Conservation (phyloP, 2,797 vertebrate species). For the Halcyon smyrnensis region DNA sequence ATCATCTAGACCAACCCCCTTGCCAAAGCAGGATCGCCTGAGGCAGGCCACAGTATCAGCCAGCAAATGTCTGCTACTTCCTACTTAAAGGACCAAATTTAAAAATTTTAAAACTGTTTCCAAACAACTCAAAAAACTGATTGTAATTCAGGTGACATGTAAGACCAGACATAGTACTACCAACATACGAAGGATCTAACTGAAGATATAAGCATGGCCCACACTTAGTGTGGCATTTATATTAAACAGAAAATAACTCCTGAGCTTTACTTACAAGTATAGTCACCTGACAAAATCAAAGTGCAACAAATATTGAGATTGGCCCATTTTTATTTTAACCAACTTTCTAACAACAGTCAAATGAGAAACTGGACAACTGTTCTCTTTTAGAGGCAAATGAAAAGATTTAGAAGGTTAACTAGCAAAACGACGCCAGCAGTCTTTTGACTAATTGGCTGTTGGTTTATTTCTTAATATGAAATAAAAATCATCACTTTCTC, state of each 20-base stretch:
- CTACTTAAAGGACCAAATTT: not conserved
- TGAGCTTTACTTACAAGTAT: not conserved
- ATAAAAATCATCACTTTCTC: not conserved
- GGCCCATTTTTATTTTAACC: not conserved
- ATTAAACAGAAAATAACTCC: not conserved
- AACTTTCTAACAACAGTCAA: not conserved
- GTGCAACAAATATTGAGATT: not conserved
- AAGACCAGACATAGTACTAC: not conserved
- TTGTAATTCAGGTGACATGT: not conserved
- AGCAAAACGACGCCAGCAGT: not conserved
- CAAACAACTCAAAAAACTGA: not conserved
- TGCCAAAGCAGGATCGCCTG: too few relatives aligned
- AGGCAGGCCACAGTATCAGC: not conserved
- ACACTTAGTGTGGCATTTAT: not conserved
- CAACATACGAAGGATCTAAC: not conserved
- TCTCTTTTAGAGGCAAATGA: not conserved
- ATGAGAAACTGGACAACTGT: not conserved
- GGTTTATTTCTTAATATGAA: not conserved
- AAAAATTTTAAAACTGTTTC: not conserved
- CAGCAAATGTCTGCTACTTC: not conserved
- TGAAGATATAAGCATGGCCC: not conserved
- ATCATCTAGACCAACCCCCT: too few relatives aligned
- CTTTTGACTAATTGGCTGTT: not conserved
- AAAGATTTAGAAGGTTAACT: not conserved
- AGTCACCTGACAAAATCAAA: not conserved